Evolutionary conservation across 53 echinoderm and acorn worm genomes (phyloP).

Genomic region (Echinarachnius parma): DNA sequence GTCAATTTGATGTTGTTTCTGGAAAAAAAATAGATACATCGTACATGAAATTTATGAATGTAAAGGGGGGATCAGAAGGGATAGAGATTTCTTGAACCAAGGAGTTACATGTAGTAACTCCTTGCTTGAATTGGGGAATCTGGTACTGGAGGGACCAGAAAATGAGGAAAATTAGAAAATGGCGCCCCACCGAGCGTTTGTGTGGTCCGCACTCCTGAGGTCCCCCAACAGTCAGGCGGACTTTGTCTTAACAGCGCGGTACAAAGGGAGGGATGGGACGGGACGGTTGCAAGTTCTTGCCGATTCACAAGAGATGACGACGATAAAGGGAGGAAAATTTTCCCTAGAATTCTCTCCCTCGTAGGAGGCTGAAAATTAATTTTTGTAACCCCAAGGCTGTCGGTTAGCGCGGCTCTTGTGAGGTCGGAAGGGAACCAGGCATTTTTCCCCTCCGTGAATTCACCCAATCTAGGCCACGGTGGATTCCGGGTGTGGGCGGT

Average conservation of each 20-base stretch:
- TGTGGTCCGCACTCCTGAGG: constrained; percentile 59
- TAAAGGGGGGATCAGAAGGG: no score
- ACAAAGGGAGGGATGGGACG: neutral
- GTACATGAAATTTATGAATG: no score
- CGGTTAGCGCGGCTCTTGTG: neutral
- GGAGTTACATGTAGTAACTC: no score
- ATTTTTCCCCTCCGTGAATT: neutral
- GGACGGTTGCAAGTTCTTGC: no score
- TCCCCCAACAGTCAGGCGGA: constrained; percentile 29
- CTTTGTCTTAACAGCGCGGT: constrained; percentile 42
- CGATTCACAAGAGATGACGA: no score
- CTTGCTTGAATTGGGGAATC: no score
- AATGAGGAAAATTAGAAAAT: constrained; percentile 41
- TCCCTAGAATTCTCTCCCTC: constrained; percentile 28
- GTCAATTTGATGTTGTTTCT: constrained; percentile 40
- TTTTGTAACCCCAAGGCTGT: constrained; percentile 34
- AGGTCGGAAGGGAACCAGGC: neutral
- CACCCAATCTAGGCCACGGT: neutral
- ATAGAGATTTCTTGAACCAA: no score
- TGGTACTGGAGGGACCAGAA: constrained; percentile 7
- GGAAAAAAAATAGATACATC: no score
- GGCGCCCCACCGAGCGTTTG: constrained; percentile 56
- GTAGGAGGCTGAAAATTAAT: constrained; percentile 40
- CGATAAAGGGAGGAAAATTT: constrained; percentile 18
- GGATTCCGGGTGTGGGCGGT: no score